Conservation (phyloP, 2,113 vertebrate genomes). For the Anguilla japonica region DNA sequence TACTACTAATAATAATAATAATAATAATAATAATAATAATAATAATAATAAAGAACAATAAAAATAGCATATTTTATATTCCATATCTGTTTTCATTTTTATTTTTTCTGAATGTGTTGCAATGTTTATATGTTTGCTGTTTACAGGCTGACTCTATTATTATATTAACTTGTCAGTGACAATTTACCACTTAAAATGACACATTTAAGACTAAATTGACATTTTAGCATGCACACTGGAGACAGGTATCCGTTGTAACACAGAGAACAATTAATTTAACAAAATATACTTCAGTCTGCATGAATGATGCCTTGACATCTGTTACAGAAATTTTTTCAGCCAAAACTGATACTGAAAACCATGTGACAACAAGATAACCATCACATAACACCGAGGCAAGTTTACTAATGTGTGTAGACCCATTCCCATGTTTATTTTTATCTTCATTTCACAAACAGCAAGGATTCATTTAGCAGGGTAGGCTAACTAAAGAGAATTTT, state of each 20-base stretch:
- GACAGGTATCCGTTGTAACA: slow-evolving; percentile 58
- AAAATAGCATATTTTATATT: neutral
- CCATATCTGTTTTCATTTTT: slow-evolving; percentile 16
- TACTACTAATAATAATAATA: no score
- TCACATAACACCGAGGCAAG: neutral
- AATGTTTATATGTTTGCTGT: slow-evolving; percentile 20
- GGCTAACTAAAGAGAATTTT: no score
- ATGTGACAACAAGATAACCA: slow-evolving; percentile 41
- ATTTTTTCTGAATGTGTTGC: slow-evolving; percentile 16
- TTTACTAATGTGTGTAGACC: slow-evolving; percentile 20
- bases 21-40: neutral
- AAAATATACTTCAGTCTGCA: slow-evolving; percentile 45
- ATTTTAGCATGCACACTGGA: slow-evolving; percentile 48
- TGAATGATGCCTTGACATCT: slow-evolving; percentile 55
- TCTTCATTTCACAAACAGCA: neutral
- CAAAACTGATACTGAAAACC: slow-evolving; percentile 46
- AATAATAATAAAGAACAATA: neutral
- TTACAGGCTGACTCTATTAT: slow-evolving; percentile 14
- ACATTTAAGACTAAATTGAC: slow-evolving; percentile 56
- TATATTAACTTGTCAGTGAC: slow-evolving; percentile 57
- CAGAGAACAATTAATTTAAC: slow-evolving; percentile 63
- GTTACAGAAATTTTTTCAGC: slow-evolving; percentile 45
- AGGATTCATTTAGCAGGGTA: no score
- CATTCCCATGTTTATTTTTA: neutral
- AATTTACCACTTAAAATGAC: slow-evolving; percentile 52